Conservation (phyloP, 1,140 invertebrate species). For the Aphelinus atriplicis region DNA sequence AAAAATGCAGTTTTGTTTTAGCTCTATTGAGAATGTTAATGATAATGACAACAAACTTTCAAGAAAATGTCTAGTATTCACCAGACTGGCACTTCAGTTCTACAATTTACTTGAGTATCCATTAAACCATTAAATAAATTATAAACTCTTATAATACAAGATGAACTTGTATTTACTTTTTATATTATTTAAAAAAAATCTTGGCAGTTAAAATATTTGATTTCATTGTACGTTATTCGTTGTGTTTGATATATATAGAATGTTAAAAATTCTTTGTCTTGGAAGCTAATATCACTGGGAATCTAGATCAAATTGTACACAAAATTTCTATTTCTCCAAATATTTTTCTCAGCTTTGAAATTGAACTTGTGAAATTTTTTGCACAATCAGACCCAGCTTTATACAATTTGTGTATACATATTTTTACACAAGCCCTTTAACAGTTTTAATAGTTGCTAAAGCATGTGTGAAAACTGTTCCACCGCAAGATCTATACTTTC, state of each 20-base stretch:
- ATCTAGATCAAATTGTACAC: background rate
- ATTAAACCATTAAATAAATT: constrained; percentile 7
- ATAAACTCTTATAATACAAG: background rate
- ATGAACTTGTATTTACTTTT: background rate
- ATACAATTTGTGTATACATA: background rate
- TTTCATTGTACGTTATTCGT: constrained; percentile 21
- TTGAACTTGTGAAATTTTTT: background rate
- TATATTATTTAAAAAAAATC: constrained; percentile 5
- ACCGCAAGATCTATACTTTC: constrained; percentile 1
- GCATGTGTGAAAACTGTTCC: background rate
- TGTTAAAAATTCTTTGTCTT: constrained; percentile 22
- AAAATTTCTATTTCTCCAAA: background rate
- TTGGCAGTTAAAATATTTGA: background rate
- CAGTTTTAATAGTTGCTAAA: background rate
- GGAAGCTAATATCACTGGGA: constrained; percentile 7
- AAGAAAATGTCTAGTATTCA: background rate
- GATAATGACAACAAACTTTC: background rate
- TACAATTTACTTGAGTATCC: constrained; percentile 17
- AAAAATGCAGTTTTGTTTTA: constrained; percentile 2
- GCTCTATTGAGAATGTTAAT: background rate
- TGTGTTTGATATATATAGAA: background rate
- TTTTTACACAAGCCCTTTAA: background rate
- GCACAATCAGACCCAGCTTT: background rate
- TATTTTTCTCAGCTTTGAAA: background rate
- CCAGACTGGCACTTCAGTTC: constrained; percentile 11